Conservation (phyloP, 2,113 vertebrate species). For the Peromyscus californicus region DNA sequence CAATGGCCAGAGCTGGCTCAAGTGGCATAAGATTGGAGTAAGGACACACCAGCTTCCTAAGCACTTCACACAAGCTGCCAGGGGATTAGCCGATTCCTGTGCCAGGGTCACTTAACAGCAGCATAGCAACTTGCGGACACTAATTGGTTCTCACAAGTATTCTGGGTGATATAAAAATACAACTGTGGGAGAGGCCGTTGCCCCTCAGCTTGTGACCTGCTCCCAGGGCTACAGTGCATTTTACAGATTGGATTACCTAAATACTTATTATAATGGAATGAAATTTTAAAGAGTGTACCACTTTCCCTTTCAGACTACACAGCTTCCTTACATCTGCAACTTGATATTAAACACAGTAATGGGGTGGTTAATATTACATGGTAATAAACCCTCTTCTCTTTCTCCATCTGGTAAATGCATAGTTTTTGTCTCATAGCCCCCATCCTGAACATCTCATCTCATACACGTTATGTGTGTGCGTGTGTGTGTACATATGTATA, state of each 20-base stretch:
- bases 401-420: neutral
- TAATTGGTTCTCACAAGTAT: slow-evolving; percentile 74
- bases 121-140: slow-evolving; percentile 64
- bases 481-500: neutral
- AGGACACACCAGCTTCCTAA: slow-evolving; percentile 71
- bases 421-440: neutral
- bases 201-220: neutral
- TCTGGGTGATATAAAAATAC: slow-evolving; percentile 78
- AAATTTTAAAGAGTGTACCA: neutral
- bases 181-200: slow-evolving; percentile 49
- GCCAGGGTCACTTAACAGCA: slow-evolving; percentile 75
- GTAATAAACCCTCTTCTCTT: neutral
- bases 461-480: neutral
- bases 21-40: slow-evolving; percentile 51
- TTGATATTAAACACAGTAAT: neutral
- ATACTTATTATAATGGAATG: neutral
- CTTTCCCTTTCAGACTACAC: neutral
- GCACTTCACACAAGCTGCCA: slow-evolving; percentile 75
- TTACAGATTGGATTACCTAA: neutral
- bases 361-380: neutral
- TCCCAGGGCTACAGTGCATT: neutral
- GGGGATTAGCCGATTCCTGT: slow-evolving; percentile 66
- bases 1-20: neutral
- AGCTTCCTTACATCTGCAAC: neutral
- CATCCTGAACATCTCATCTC: neutral